These are phyloP conservation scores for Peribatodes rhomboidaria DNA, from an alignment of 2,888 invertebrate genomes.

Conservation along the genomic window DNA sequence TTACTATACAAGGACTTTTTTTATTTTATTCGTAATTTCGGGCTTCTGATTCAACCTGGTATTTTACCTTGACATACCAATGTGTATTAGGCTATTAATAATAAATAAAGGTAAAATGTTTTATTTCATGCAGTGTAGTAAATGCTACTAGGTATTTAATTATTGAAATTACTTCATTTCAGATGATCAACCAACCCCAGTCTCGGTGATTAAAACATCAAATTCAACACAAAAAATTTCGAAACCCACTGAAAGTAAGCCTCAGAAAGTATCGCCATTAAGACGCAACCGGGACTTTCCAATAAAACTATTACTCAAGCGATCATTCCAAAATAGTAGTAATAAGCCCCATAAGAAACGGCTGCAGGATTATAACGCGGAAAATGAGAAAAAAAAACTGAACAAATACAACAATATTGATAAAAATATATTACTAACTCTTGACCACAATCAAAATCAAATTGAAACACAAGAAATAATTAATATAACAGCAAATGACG, in stretches of 20 bases:
- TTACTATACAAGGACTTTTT: too few species aligned
- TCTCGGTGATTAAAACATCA: neutral
- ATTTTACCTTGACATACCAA: too few species aligned
- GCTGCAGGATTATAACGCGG: neutral
- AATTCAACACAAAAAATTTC: neutral
- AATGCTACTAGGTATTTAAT: too few species aligned
- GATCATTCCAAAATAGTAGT: constrained; percentile 7
- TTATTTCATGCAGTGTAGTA: too few species aligned
- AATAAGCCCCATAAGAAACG: constrained; percentile 3
- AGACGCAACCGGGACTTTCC: constrained; percentile 3
- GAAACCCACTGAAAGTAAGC: neutral
- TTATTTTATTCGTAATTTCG: too few species aligned
- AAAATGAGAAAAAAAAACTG: neutral
- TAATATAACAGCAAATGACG: neutral
- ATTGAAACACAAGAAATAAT: neutral
- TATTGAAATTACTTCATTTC: neutral
- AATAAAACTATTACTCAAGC: constrained; percentile 6
- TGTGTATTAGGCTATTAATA: too few species aligned
- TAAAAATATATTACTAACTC: neutral
- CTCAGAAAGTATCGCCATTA: neutral
- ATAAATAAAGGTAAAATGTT: too few species aligned
- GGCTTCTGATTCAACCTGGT: too few species aligned
- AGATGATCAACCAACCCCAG: neutral
- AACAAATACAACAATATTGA: neutral
- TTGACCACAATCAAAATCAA: neutral